Percentiles rank a stretch among this genome's conserved stretches.
Evolutionary conservation across 2,113 vertebrate species (phyloP).

Genomic region (Mustela lutreola): DNA sequence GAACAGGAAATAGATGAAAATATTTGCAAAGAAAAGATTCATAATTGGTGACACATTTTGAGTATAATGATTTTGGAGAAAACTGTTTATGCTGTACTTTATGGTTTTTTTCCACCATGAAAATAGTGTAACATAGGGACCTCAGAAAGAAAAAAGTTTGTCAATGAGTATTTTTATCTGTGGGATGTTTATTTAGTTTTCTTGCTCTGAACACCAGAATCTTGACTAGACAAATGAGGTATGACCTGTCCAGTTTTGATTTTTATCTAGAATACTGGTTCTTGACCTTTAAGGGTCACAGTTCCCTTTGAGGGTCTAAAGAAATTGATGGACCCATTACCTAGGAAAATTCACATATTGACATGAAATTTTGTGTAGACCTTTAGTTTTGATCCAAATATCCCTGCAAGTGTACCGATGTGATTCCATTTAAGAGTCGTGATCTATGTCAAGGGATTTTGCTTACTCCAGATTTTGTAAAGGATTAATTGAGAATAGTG

Average conservation of each 20-base stretch:
- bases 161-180: neutral
- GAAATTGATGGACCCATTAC: neutral
- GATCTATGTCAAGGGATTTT: neutral
- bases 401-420: neutral
- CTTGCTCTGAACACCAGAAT: neutral
- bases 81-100: neutral
- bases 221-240: neutral
- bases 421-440: neutral
- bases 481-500: neutral
- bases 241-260: neutral
- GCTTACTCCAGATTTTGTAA: neutral
- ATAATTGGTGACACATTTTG: neutral
- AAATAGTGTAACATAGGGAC: neutral
- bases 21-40: neutral
- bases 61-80: neutral
- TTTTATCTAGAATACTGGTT: neutral
- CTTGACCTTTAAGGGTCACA: neutral
- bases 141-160: neutral
- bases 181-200: neutral
- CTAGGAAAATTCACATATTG: neutral
- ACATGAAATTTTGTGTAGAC: neutral
- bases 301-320: neutral
- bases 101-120: constrained; percentile 4
- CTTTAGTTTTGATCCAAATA: neutral
- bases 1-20: neutral